Percentiles rank a stretch among this genome's conserved stretches.
These are phyloP conservation scores for Oncorhynchus nerka DNA, from an alignment of 2,113 vertebrate genomes.

Conservation along the genomic window DNA sequence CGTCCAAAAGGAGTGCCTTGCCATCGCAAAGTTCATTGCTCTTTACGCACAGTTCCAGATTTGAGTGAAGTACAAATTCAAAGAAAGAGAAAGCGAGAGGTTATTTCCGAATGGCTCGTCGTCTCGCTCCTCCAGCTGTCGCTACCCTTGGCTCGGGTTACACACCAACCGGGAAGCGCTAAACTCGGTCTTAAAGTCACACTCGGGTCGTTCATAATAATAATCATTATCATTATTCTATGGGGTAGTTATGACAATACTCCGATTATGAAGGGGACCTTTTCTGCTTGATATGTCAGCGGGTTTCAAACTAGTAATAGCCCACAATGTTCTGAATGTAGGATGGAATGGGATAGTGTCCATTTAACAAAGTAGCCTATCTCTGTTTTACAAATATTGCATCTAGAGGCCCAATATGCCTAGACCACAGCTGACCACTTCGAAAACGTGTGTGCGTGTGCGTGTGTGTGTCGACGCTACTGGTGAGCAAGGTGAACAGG, in stretches of 20 bases:
- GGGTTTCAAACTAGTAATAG: neutral
- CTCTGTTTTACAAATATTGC: too few relatives aligned
- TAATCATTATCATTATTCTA: constrained; percentile 54
- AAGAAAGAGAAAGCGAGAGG: constrained; percentile 55
- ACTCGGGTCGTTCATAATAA: constrained; percentile 58
- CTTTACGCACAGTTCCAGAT: constrained; percentile 23
- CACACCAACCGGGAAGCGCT: constrained; percentile 66
- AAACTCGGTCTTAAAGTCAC: constrained; percentile 69
- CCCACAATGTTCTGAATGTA: neutral
- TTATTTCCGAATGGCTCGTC: constrained; percentile 56
- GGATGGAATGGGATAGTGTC: neutral
- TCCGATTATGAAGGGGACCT: constrained; percentile 7
- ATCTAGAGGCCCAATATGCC: too few relatives aligned
- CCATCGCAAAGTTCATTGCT: constrained; percentile 51
- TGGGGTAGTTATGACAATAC: constrained; percentile 12
- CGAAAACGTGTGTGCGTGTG: neutral
- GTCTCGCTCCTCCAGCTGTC: constrained; percentile 64
- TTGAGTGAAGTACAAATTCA: constrained; percentile 43
- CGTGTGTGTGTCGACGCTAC: constrained; percentile 1
- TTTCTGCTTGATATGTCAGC: neutral
- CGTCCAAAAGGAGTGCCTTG: constrained; percentile 42
- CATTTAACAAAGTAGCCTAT: neutral
- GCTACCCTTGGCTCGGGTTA: constrained; percentile 67
- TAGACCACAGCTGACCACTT: neutral
- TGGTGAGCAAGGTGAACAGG: constrained; percentile 37